Evolutionary conservation across 2,797 vertebrate genomes (phyloP).

Genomic region (Psittacula derbiana): DNA sequence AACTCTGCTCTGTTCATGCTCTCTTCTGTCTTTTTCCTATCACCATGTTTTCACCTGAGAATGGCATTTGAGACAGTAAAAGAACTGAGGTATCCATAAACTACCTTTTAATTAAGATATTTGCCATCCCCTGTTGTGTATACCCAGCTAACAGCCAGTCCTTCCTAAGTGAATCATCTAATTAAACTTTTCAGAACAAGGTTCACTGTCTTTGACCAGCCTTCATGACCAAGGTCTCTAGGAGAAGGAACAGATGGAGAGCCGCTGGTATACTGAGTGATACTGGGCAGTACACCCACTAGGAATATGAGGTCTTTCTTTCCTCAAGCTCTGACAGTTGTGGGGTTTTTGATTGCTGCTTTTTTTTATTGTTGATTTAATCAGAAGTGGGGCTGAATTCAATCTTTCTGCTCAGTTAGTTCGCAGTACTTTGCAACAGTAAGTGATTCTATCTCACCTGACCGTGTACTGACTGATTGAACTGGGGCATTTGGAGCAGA

Average conservation of each 20-base stretch:
- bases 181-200: not conserved
- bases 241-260: not conserved
- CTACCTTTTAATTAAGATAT: not conserved
- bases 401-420: not conserved
- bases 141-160: not conserved
- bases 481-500: not conserved
- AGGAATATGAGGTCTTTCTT: not conserved
- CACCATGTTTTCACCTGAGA: not conserved
- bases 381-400: not conserved
- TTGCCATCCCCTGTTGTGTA: not conserved
- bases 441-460: not conserved
- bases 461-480: not conserved
- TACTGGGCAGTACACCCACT: not conserved
- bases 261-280: not conserved
- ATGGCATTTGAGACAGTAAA: not conserved
- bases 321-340: not conserved
- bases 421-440: not conserved
- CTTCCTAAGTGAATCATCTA: not conserved
- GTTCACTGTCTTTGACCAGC: not conserved
- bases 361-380: conserved; percentile 1
- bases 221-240: not conserved
- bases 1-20: not conserved
- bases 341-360: not conserved
- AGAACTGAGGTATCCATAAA: not conserved
- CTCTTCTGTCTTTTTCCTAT: not conserved